A percentile compares a stretch with the other conserved stretches of the same genome.
phyloP scores from a whole-genome alignment of 2,113 vertebrate species.

The Ophthalmolycus amberensis region DNA sequence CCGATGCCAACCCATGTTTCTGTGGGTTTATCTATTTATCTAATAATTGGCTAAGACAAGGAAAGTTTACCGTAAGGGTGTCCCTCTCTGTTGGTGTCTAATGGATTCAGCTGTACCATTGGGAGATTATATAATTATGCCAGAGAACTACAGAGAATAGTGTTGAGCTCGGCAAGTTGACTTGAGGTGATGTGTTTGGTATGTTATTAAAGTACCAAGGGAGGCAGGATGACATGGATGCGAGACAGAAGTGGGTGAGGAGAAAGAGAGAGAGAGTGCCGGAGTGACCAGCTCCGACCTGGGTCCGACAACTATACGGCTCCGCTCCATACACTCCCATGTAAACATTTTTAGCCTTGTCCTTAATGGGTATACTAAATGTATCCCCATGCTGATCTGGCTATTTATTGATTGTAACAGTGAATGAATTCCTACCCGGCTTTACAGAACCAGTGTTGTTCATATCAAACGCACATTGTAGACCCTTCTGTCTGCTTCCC shows the following conservation, averaged over 20 bases:
- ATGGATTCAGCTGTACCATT: not conserved
- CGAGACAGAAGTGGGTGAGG: too few relatives aligned
- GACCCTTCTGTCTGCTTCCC: too few relatives aligned
- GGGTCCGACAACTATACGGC: not conserved
- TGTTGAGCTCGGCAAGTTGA: not conserved
- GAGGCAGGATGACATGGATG: not conserved
- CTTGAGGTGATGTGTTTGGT: conserved; percentile 10
- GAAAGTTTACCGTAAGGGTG: not conserved
- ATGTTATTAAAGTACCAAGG: not conserved
- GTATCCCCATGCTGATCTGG: not conserved
- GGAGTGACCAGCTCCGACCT: not conserved
- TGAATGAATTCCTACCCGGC: too few relatives aligned
- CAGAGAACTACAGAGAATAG: not conserved
- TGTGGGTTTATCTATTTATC: not conserved
- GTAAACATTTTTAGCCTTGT: not conserved
- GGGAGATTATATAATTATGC: not conserved
- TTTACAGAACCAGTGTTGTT: too few relatives aligned
- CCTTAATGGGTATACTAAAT: not conserved
- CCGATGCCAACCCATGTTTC: not conserved
- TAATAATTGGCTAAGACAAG: not conserved
- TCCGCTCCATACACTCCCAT: not conserved
- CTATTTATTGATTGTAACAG: not conserved
- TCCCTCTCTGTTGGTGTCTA: not conserved
- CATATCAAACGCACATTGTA: too few relatives aligned
- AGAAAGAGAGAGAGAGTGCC: not conserved